phyloP scores from a whole-genome alignment of 2,888 invertebrate genomes.

The Eupeodes luniger region DNA sequence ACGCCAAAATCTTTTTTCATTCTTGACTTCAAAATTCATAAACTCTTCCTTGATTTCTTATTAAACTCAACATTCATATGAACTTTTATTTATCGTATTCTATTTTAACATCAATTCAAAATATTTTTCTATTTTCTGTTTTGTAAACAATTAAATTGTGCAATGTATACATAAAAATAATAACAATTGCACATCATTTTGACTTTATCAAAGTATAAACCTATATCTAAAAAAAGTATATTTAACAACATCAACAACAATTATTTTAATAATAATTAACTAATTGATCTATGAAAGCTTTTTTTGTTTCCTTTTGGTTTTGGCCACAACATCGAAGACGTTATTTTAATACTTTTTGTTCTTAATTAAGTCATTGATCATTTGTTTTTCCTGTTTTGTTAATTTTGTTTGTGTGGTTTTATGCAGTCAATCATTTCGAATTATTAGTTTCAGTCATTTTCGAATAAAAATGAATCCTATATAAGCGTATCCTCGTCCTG shows the following conservation, averaged over 20 bases:
- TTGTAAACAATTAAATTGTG: conserved; percentile 52
- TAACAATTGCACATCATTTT: conserved; percentile 22
- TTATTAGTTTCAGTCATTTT: conserved; percentile 48
- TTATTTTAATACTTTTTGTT: conserved; percentile 12
- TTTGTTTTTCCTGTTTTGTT: conserved; percentile 28
- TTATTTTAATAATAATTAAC: background rate
- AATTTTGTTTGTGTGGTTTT: background rate
- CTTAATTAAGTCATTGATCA: background rate
- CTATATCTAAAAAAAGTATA: conserved; percentile 9
- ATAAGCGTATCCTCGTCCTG: conserved; percentile 94
- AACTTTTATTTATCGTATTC: background rate
- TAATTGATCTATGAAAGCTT: conserved; percentile 27
- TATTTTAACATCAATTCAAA: conserved; percentile 55
- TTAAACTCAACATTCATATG: conserved; percentile 23
- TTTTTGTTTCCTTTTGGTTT: conserved; percentile 4
- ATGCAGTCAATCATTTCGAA: conserved; percentile 50
- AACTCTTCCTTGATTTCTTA: background rate
- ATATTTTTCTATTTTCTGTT: conserved; percentile 9
- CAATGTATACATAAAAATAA: background rate
- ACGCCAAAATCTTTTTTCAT: no score
- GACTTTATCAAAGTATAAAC: conserved; percentile 68
- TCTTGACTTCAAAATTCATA: background rate
- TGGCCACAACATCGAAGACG: conserved; percentile 68
- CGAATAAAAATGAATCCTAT: conserved; percentile 84
- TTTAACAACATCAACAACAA: conserved; percentile 26